phyloP scores from a whole-genome alignment of 2,888 invertebrate species.

The Nasonovia ribisnigri region DNA sequence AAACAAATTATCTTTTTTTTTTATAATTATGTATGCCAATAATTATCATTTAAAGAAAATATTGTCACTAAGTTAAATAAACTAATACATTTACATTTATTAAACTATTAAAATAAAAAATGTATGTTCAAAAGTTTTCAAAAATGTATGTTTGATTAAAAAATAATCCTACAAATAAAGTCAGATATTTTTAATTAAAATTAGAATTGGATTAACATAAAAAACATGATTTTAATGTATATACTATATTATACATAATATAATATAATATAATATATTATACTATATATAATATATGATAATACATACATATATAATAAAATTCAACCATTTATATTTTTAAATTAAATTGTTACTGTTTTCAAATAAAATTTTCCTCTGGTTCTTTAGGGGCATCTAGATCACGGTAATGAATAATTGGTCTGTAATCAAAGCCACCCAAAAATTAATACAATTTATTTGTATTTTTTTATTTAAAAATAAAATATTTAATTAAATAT shows the following conservation, averaged over 20 bases:
- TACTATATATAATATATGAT: slow-evolving; percentile 1
- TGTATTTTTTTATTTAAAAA: too few species aligned
- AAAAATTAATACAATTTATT: slow-evolving; percentile 35
- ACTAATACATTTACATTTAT: slow-evolving; percentile 32
- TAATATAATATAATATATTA: background rate
- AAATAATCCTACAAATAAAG: slow-evolving; percentile 18
- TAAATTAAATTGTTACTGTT: background rate
- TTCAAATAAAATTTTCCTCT: slow-evolving; percentile 74
- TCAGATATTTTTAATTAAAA: slow-evolving; percentile 10
- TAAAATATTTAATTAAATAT: too few species aligned
- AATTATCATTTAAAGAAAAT: background rate
- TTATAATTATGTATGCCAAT: slow-evolving; percentile 1
- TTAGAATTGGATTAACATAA: slow-evolving; percentile 32
- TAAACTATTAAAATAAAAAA: slow-evolving; percentile 33
- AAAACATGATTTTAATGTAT: background rate
- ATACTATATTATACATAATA: background rate
- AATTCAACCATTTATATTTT: background rate
- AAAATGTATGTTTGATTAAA: slow-evolving; percentile 21
- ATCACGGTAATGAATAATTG: slow-evolving; percentile 92
- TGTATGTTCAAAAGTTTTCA: background rate
- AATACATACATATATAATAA: slow-evolving; percentile 30
- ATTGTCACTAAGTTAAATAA: background rate
- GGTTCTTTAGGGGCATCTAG: slow-evolving; percentile 93
- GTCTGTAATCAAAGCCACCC: slow-evolving; percentile 83
- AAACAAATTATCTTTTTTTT: slow-evolving; percentile 13